phyloP scores from a whole-genome alignment of 1,140 invertebrate genomes.

The Sinella curviseta region DNA sequence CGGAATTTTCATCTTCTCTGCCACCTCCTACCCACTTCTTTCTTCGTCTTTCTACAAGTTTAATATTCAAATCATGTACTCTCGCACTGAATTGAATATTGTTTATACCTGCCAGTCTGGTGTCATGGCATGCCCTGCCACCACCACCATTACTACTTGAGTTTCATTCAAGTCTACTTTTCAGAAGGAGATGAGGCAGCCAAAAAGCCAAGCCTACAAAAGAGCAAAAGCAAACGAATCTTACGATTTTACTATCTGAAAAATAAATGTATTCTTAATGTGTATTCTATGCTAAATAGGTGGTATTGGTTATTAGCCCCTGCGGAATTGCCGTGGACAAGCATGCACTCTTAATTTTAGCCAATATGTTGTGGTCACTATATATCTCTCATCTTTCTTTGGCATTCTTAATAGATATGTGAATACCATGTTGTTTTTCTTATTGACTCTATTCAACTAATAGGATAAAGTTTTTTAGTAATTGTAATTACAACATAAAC shows the following conservation, averaged over 20 bases:
- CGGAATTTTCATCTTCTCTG: constrained; percentile 2
- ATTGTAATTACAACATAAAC: too few species aligned
- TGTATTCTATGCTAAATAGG: constrained; percentile 1
- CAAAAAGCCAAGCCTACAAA: constrained; percentile 9
- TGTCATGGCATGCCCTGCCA: neutral
- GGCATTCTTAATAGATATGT: too few species aligned
- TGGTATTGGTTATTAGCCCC: neutral
- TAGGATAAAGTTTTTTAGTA: too few species aligned
- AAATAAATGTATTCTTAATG: constrained; percentile 11
- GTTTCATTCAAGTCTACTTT: constrained; percentile 20
- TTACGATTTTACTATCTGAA: neutral
- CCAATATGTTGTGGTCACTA: too few species aligned
- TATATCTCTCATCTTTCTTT: too few species aligned
- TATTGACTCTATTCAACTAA: too few species aligned
- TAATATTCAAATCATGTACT: constrained; percentile 18
- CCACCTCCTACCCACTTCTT: neutral
- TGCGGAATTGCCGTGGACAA: neutral
- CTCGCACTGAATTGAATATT: neutral
- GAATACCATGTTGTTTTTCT: too few species aligned
- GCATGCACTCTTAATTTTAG: neutral
- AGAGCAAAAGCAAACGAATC: neutral
- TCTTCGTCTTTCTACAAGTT: neutral
- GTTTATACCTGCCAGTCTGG: constrained; percentile 16
- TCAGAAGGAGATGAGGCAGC: neutral
- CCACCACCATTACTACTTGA: neutral